A percentile compares a stretch with the other conserved stretches of the same genome.
Conservation (phyloP, 1,140 invertebrate species). For the Colletes gigas region DNA sequence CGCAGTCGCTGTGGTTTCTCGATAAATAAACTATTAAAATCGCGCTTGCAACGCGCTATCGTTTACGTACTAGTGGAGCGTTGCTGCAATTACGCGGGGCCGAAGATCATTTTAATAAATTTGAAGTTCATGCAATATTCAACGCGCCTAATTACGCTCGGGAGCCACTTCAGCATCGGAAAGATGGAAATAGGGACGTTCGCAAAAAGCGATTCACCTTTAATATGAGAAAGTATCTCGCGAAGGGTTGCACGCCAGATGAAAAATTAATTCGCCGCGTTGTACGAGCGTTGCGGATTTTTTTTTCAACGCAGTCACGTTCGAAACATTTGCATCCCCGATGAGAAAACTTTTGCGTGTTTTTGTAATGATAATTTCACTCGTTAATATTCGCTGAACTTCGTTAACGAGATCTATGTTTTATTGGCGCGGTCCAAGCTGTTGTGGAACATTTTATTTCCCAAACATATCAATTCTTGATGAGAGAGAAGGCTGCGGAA, state of each 20-base stretch:
- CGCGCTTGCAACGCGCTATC: not conserved
- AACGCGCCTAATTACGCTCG: constrained; percentile 34
- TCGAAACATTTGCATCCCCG: not conserved
- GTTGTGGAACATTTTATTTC: not conserved
- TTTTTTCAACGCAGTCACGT: constrained; percentile 2
- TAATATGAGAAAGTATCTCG: constrained; percentile 4
- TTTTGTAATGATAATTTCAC: not conserved
- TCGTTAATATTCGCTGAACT: not conserved
- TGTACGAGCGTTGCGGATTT: not conserved
- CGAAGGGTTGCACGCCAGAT: not conserved
- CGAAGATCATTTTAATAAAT: constrained; percentile 46
- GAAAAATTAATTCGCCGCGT: constrained; percentile 24
- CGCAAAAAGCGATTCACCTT: not conserved
- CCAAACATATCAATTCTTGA: not conserved
- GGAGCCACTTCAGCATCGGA: not conserved
- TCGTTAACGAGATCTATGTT: not conserved
- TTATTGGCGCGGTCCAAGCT: too few relatives aligned
- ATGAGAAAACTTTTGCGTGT: not conserved
- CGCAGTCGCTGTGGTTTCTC: not conserved
- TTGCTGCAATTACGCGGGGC: constrained; percentile 20
- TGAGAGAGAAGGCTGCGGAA: too few relatives aligned
- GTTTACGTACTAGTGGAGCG: constrained; percentile 10
- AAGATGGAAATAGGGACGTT: constrained; percentile 9
- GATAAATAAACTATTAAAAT: constrained; percentile 37
- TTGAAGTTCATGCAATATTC: constrained; percentile 35